phyloP scores from a whole-genome alignment of 2,888 invertebrate species.

The Hymenopus coronatus region DNA sequence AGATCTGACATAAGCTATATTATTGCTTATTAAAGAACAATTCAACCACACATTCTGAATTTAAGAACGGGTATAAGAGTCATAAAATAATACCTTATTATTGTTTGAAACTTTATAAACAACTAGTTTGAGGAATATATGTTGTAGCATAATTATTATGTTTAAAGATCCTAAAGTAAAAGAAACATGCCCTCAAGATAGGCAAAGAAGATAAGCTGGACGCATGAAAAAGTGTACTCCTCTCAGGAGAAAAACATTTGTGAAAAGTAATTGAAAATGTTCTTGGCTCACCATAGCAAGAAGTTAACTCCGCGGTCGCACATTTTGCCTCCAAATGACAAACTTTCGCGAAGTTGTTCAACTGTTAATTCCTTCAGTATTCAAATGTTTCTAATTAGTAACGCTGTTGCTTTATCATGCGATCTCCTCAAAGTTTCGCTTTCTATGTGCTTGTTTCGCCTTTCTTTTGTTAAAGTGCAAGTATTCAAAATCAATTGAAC shows the following conservation, averaged over 20 bases:
- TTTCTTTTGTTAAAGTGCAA: background rate
- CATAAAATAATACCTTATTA: too few relatives aligned
- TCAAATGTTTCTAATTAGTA: background rate
- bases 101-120: too few relatives aligned
- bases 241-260: background rate
- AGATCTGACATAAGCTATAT: too few relatives aligned
- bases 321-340: background rate
- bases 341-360: background rate
- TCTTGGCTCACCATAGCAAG: background rate
- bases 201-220: too few relatives aligned
- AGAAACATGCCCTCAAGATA: too few relatives aligned
- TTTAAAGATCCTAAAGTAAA: too few relatives aligned
- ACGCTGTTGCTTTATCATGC: background rate
- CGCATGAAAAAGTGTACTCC: background rate
- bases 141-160: too few relatives aligned
- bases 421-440: background rate
- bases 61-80: too few relatives aligned
- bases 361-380: background rate
- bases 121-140: too few relatives aligned
- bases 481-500: background rate
- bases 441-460: background rate
- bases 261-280: background rate
- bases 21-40: too few relatives aligned
- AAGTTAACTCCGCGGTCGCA: background rate
- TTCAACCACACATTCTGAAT: too few relatives aligned